These are phyloP conservation scores for Coenonympha glycerion DNA, from an alignment of 2,888 invertebrate species.

Conservation along the genomic window DNA sequence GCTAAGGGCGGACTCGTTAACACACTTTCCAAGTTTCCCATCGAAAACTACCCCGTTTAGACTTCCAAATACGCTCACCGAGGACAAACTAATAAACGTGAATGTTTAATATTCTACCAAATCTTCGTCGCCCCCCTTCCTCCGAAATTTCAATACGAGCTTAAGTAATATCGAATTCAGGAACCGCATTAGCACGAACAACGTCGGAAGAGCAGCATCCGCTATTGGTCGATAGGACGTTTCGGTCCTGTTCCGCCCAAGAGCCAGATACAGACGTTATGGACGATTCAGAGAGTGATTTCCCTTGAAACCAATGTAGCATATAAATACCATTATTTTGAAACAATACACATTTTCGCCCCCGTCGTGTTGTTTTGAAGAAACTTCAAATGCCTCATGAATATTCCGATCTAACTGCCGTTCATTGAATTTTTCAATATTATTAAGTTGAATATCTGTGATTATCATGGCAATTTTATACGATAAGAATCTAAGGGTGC, in stretches of 20 bases:
- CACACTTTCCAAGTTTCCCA: slow-evolving; percentile 68
- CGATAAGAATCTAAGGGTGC: too few relatives aligned
- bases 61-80: slow-evolving; percentile 63
- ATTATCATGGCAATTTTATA: too few relatives aligned
- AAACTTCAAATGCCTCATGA: slow-evolving; percentile 48
- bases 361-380: slow-evolving; percentile 53
- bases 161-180: slow-evolving; percentile 60
- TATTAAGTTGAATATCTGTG: neutral
- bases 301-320: slow-evolving; percentile 75
- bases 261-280: slow-evolving; percentile 55
- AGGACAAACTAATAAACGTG: slow-evolving; percentile 75
- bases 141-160: slow-evolving; percentile 64
- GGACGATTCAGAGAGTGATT: slow-evolving; percentile 70
- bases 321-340: slow-evolving; percentile 74
- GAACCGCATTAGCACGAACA: slow-evolving; percentile 40
- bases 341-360: slow-evolving; percentile 66
- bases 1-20: slow-evolving; percentile 59
- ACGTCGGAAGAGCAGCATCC: slow-evolving; percentile 39
- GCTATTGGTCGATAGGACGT: slow-evolving; percentile 35
- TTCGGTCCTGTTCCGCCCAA: slow-evolving; percentile 31
- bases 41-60: slow-evolving; percentile 68
- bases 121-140: slow-evolving; percentile 53
- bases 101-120: slow-evolving; percentile 72
- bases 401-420: slow-evolving; percentile 39
- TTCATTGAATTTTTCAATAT: slow-evolving; percentile 31